Evolutionary conservation across 2,888 invertebrate species (phyloP), one percentile per base, ranked within the genome.

Genomic region (Laspeyria flexula): DNA sequence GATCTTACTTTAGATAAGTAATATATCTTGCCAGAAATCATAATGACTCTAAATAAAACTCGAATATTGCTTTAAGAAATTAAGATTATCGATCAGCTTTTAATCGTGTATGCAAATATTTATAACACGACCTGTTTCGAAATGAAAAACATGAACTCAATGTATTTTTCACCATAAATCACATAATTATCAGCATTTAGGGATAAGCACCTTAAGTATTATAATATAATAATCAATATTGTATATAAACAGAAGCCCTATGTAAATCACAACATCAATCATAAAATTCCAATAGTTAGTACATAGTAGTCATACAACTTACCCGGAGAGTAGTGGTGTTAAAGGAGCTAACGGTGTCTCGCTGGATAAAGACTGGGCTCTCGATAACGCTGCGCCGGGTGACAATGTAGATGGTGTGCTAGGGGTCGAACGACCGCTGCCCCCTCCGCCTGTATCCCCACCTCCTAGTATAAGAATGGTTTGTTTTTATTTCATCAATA

Each of bases 371-470:
- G 92, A 92, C 62, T 90, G 91, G 0, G 90, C 86, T 33, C 92
- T 75, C 0, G 93, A 92, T 4, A 92, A 68, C 3, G 92, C 90
- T 0, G 92, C 89, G 6, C 93, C 94, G 0, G 94, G 94, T 0
- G 94, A 94, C 54, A 94, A 79, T 0, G 94, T 94, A 1, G 94
- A 94, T 0, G 94, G 94, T 0, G 94, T 94, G 58, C 93, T 94
- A 0, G 92, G 92, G 0, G 92, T 92, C 0, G 92, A 92, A 0
- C 93, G 85, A 0, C 92, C 92, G 0, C 92, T 92, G 5, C 85
- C 82, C 12, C 84, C 85, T 43, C 86, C 86, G 2, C 88, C 86
- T 0, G 83, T 77, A 23, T 88, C 90, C 1, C 86, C 88, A 1
- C 82, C 83, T n/a, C 78, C 88, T 88, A 64, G 1, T 7, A 15